Base-by-base conservation (phyloP, 2,797 vertebrate species). In the Heterohyrax brucei region DNA sequence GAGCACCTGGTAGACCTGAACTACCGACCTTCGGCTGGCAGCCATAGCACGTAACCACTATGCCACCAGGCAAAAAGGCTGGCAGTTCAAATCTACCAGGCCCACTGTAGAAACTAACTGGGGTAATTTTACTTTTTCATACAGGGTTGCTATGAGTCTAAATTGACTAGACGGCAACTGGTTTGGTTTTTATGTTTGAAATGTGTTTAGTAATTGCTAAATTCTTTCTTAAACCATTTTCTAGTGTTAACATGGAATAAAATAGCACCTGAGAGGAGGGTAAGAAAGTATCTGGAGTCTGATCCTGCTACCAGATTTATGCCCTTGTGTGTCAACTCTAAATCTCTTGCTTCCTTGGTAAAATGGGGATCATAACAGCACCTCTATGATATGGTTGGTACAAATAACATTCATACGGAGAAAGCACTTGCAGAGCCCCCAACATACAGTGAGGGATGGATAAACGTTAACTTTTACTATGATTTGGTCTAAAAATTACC, bases 151-250 rank as follows among this genome's bases (percentile, higher is more conserved):
- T 39, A 39, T 39, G 39, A 39, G 39, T 39, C 39, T 39, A 39
- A 39, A 3, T 39, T 39, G 39, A 39, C 39, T 39, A 39, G 39
- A 39, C 39, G 39, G 39, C 39, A 39, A 39, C 39, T 39, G 39
- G 39, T 39, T 39, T 39, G 39, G 39, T 39, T 39, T 39, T 39
- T 39, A 39, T 39, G 39, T 39, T 39, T 39, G 39, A 39, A 39
- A 39, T 39, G 39, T 39, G 39, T 39, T 39, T 39, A 39, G 39
- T 39, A 39, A 39, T 82, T 18, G 61, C 0, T 59, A 62, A 66
- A 53, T 77, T 84, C 82, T 72, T 91, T 50, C 21, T 39, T 85
- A 16, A 91, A 80, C 14, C 77, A 12, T 89, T 79, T 87, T 86
- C 59, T 68, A 79, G 66, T 78, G 26, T 33, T 1, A 87, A 19